Base-by-base conservation (phyloP, 2,113 vertebrate genomes). In the Chroicocephalus ridibundus region DNA sequence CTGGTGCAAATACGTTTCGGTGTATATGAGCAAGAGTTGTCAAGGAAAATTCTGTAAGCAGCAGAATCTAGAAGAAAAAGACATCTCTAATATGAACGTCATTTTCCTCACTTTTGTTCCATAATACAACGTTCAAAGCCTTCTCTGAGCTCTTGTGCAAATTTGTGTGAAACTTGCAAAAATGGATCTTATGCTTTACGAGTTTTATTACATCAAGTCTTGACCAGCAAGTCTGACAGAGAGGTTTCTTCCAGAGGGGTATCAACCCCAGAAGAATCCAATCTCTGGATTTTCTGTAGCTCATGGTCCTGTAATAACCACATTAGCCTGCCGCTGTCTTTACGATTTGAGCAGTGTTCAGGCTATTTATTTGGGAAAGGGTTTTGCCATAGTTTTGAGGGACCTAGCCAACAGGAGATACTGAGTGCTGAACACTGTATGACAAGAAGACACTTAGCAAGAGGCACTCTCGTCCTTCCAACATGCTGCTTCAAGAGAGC, bases 261-360 rank as follows among this genome's bases (percentile, higher is more conserved):
- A 72, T 57, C 47, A 76, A 15, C 5, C 29, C 64, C 20, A 15
- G 15, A 36, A 44, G 13, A 72, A 74, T 32, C 25, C 15, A n/a
- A 10, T 19, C 31, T 51, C 70, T 47, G 6, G 12, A 34, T 78
- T 84, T 86, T 65, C 69, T 85, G 47, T 32, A 61, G 47, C 32
- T 9, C 25, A 11, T 1, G 5, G 60, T n/a, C 22, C 19, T 16
- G 11, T 54, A 64, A 93, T 38, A 61, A 64, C 11, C 24, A 10
- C 3, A 0, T 55, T 54, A 71, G 14, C 19, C 34, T 62, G 21
- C 34, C 77, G 25, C 46, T 69, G 64, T 52, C 62, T 36, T 82
- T 27, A 58, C 1, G 0, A 34, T 47, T 83, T 82, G 76, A 57
- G 34, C 31, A 40, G 25, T 20, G 21, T 88, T 55, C 0, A 0